These are phyloP conservation scores for Papilio polyxenes DNA, from an alignment of 1,140 invertebrate genomes.

Conservation along the genomic window DNA sequence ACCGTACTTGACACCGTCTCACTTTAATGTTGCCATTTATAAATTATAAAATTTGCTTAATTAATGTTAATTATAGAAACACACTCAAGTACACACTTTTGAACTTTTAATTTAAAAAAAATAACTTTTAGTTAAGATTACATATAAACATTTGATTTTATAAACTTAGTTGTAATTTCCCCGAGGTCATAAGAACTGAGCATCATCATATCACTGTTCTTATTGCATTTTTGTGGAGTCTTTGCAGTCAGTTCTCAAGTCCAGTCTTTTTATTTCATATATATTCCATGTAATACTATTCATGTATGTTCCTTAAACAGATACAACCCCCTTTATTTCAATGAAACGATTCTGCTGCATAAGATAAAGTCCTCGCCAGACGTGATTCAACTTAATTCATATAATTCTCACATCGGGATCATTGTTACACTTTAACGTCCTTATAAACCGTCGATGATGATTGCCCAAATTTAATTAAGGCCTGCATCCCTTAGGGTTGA, in stretches of 20 bases:
- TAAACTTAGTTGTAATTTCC: neutral
- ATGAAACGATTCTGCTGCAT: conserved; percentile 50
- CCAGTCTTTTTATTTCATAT: too few species aligned
- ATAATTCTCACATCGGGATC: conserved; percentile 67
- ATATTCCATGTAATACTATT: neutral
- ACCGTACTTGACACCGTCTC: conserved; percentile 58
- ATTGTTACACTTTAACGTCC: conserved; percentile 68
- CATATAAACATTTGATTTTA: neutral
- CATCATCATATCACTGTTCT: neutral
- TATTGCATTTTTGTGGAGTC: too few species aligned
- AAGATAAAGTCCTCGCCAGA: conserved; percentile 58
- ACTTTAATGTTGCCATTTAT: conserved; percentile 66
- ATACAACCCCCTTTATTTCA: conserved; percentile 33
- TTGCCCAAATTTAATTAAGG: conserved; percentile 37
- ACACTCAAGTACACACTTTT: neutral
- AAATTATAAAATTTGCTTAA: conserved; percentile 54
- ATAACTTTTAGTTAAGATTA: neutral
- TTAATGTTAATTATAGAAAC: neutral
- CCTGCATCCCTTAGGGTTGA: conserved; percentile 57
- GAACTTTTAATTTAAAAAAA: too few species aligned
- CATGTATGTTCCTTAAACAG: neutral
- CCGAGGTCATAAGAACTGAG: neutral
- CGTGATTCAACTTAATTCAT: conserved; percentile 75
- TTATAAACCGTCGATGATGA: conserved; percentile 37
- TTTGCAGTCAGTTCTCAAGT: too few species aligned